Base-by-base conservation (phyloP, 2,113 vertebrate species). In the Ammodytes dubius region DNA sequence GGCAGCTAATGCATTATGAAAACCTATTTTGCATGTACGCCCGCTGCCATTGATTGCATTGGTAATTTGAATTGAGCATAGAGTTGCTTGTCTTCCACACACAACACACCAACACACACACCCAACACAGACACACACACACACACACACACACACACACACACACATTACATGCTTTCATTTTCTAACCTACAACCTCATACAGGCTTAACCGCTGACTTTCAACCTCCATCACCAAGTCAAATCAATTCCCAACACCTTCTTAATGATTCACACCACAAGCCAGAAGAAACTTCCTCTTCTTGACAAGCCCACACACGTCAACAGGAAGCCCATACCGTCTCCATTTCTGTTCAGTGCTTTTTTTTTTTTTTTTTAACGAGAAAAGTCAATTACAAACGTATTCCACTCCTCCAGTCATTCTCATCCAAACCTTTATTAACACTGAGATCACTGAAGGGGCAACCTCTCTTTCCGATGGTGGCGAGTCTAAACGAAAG, bases 1-100 rank as follows among this genome's bases (percentile, higher is more conserved):
- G 82, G 63, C 70, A 71, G 63, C 80, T 84, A 75, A 81, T 90
- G 79, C 77, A 88, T 90, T 77, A 87, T 79, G 70, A 86, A 87
- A 79, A 77, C 72, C 86, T 79, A 27, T 90, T 27, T 70, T 86
- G 69, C 72, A 84, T 89, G 78, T 66, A 63, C 57, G 53, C 57
- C 7, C 11, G 45, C 80, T 50, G 52, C 71, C 77, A 70, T 46
- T 86, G 89, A 91, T 85, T 90, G 86, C 79, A 69, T 87, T 66
- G 82, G 27, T 84, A 50, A 79, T 88, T 50, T 79, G 61, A 77
- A 45, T 14, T 73, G 45, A 56, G 57, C 45, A 13, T 9, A 60
- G 69, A 42, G 66, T 57, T 47, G 56, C 69, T 54, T 40, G 63
- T 40, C 57, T 76, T 13, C 27, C 49, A 69, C 13, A 45, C 27